Evolutionary conservation across 2,797 vertebrate species (phyloP).

Genomic region (Salarias fasciatus): DNA sequence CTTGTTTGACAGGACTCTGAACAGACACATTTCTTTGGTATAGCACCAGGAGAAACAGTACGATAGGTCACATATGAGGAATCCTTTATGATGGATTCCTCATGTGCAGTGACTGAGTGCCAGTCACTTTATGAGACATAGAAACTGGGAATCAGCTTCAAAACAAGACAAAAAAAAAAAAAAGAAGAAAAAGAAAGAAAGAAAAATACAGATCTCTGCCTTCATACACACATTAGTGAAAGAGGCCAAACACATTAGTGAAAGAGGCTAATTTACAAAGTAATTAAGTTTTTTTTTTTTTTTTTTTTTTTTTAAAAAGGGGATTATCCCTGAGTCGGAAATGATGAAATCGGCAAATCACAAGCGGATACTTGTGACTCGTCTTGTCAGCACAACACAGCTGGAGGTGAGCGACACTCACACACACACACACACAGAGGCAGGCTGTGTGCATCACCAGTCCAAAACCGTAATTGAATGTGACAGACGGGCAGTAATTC

Average conservation of each 20-base stretch:
- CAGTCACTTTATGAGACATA: not conserved
- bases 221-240: too few relatives aligned
- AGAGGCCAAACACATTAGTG: not conserved
- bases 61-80: constrained; percentile 25
- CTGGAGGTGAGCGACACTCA: constrained; percentile 74
- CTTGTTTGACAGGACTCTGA: constrained; percentile 2
- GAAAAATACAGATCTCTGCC: too few relatives aligned
- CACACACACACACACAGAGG: constrained; percentile 73
- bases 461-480: constrained; percentile 78
- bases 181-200: too few relatives aligned
- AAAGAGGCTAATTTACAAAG: constrained; percentile 8
- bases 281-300: too few relatives aligned
- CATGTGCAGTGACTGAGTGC: constrained; percentile 18
- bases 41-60: constrained; percentile 15
- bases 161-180: constrained; percentile 26
- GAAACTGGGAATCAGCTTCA: constrained; percentile 15
- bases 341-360: constrained; percentile 54
- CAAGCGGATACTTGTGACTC: constrained; percentile 72
- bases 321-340: constrained; percentile 32
- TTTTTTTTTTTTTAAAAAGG: too few relatives aligned
- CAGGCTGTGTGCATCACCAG: constrained; percentile 80
- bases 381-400: constrained; percentile 68
- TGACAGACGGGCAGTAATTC: constrained; percentile 85
- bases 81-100: constrained; percentile 33
- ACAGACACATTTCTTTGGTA: not conserved